These are phyloP conservation scores for Rhopalosiphum nymphaeae DNA, from an alignment of 2,888 invertebrate genomes.

Conservation along the genomic window DNA sequence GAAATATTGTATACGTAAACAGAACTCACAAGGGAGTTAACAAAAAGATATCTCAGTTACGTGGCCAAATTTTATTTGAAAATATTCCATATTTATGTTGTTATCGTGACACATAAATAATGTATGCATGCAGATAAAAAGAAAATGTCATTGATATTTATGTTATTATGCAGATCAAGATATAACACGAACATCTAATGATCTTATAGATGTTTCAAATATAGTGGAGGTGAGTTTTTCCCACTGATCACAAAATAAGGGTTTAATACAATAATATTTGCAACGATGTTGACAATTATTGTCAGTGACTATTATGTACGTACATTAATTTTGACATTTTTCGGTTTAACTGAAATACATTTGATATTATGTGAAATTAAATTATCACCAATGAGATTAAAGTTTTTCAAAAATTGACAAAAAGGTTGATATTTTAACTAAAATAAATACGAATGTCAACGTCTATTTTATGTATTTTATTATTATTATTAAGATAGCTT, in stretches of 20 bases:
- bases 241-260: background rate
- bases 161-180: background rate
- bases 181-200: slow-evolving; percentile 4
- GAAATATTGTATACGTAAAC: background rate
- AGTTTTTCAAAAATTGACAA: background rate
- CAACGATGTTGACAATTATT: background rate
- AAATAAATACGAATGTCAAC: background rate
- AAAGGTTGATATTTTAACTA: background rate
- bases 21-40: slow-evolving; percentile 11
- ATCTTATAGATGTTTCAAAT: background rate
- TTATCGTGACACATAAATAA: slow-evolving; percentile 28
- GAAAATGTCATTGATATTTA: slow-evolving; percentile 22
- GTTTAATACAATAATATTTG: background rate
- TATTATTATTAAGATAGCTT: background rate
- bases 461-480: background rate
- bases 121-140: slow-evolving; percentile 2
- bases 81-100: slow-evolving; percentile 37
- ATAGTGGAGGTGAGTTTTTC: background rate
- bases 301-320: background rate
- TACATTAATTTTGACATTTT: background rate
- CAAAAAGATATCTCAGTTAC: slow-evolving; percentile 31
- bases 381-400: background rate
- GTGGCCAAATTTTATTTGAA: slow-evolving; percentile 38
- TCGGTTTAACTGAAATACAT: background rate
- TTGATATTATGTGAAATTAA: background rate